Base-by-base conservation (phyloP, 1,140 invertebrate species). In the Stenopsyche tienmushanensis region DNA sequence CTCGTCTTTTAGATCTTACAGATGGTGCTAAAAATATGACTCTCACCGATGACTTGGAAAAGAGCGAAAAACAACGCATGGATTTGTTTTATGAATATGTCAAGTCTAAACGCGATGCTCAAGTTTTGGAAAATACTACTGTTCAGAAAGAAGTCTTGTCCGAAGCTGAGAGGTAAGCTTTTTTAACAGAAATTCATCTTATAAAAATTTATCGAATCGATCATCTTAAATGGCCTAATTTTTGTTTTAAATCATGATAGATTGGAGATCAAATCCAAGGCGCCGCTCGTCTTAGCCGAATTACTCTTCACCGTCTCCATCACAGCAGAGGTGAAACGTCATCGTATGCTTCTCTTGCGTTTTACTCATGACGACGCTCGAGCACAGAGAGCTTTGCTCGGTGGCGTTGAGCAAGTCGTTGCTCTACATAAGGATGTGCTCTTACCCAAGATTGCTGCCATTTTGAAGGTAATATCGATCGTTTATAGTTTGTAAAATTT, bases 31-130 rank as follows among this genome's bases (percentile, higher is more conserved):
- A 97, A 79, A 87, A 87, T 53, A 90, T 99, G 83, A 97, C 96
- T 21, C 87, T 99, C 66, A 94, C 89, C 69, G 95, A 97, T 77
- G 97, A 99, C 80, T 84, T 95, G 68, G 97, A 99, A 72, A 99
- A 99, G 82, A 90, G 91, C 64, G 92, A 94, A 74, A 95, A 93
- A 74, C 96, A 99, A 77, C 88, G 97, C 65, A 90, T 98, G 82
- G 93, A 99, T 74, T 88, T 99, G 69, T 93, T 98, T 75, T 98
- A 97, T 75, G 88, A 90, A 60, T 86, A 88, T 76, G 87, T 96
- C 15, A 92, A 96, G 80, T 85, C 85, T 72, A 85, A 86, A 69
- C 81, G 85, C 5, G 87, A 89, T 70, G 80, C 84, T 18, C 85
- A 84, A 5, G 82, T 85, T 50, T 75, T 92, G 63, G 83, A 86